Evolutionary conservation across 1,140 invertebrate species (phyloP), one percentile per base, ranked within the genome.

Genomic region (Aleiodes sp.): DNA sequence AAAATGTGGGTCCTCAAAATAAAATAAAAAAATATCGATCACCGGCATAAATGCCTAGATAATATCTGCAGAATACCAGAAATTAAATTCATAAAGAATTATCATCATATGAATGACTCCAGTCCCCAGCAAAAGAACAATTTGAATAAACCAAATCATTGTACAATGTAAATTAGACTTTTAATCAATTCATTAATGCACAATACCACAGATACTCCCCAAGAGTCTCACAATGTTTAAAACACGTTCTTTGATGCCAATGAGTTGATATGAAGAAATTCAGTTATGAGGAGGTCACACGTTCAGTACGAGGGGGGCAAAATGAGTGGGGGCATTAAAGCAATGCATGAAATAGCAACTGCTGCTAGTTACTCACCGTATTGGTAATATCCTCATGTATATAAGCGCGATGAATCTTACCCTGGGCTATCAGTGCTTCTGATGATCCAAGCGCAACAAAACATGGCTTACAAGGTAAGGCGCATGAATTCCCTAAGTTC

Each of bases 281-380:
- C 28, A 59, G 24, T 59, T 59, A 59, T 59, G 28, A 59, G 56
- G 56, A 59, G 56, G 56, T 59, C 56, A 59, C 24, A 59, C 28
- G 24, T 29, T 31, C 56, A 59, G 14, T 29, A 14, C n/a, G n/a
- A n/a, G n/a, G n/a, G n/a, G n/a, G 3, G 4, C 4, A 28, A 59
- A 29, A 10, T 14, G 12, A 28, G 56, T 59, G 56, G 56, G 56
- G 28, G 28, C 0, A 31, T n/a, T 31, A 26, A n/a, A 29, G 26
- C 14, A 14, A 31, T 59, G 56, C 28, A 59, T 26, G 56, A 59
- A 29, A 59, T 59, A 29, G 31, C 31, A 8, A 10, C 31, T 33
- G 31, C 12, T 33, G 31, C 12, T 33, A 1, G 28, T 31, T 29
- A 31, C 46, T 59, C 56, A 12, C 10, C 21, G 24, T 26, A 6